A percentile compares a stretch with the other conserved stretches of the same genome.
Evolutionary conservation across 2,888 invertebrate species (phyloP).

Genomic region (Ernsta delagoae): DNA sequence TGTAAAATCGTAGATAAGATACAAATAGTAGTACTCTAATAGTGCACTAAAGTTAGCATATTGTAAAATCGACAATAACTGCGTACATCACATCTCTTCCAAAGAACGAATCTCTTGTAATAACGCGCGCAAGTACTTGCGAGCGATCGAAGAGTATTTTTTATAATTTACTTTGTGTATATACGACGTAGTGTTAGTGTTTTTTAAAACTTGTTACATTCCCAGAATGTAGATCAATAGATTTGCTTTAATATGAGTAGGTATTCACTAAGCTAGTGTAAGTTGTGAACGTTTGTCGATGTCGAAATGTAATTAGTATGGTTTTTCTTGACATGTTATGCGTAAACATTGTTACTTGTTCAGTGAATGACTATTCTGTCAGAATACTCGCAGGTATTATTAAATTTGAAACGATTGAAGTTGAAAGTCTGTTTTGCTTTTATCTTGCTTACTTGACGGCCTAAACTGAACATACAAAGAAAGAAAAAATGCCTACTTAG

Average conservation of each 20-base stretch:
- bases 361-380: too few relatives aligned
- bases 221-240: slow-evolving; percentile 71
- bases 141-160: slow-evolving; percentile 58
- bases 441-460: too few relatives aligned
- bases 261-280: slow-evolving; percentile 46
- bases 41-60: slow-evolving; percentile 9
- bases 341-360: too few relatives aligned
- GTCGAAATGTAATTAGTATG: slow-evolving; percentile 32
- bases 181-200: slow-evolving; percentile 56
- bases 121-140: slow-evolving; percentile 37
- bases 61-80: slow-evolving; percentile 12
- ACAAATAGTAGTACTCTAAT: neutral
- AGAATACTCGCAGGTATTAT: too few relatives aligned
- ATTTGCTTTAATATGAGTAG: slow-evolving; percentile 69
- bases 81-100: slow-evolving; percentile 46
- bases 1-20: neutral
- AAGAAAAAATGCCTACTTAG: too few relatives aligned
- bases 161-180: slow-evolving; percentile 65
- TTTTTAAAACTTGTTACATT: slow-evolving; percentile 63
- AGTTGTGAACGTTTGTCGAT: slow-evolving; percentile 15
- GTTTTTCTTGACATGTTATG: neutral
- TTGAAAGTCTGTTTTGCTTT: too few relatives aligned
- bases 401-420: too few relatives aligned
- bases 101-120: slow-evolving; percentile 57
- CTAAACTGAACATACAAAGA: too few relatives aligned